Evolutionary conservation across 2,113 vertebrate species (phyloP), one percentile per base, ranked within the genome.

Genomic region (Muntiacus muntjak): DNA sequence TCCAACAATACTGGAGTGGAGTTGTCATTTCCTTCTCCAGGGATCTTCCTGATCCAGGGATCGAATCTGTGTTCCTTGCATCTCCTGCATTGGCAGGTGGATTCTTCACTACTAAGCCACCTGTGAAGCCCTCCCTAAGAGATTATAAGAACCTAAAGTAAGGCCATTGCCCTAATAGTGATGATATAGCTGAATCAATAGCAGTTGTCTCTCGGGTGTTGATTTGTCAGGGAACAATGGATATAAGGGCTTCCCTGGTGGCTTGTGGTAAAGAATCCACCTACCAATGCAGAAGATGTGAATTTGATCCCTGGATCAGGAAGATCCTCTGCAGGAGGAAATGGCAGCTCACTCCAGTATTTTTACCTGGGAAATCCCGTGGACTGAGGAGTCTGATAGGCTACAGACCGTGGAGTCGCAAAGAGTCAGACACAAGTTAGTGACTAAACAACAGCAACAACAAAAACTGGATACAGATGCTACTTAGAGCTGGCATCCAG

Each of bases 331-430:
- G 23, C 21, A 26, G 40, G 21, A 76, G 36, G 12, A 76, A 76
- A 26, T 43, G 40, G 21, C 71, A 43, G 40, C 23, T 76, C 71
- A 76, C 40, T 76, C 36, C 40, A 43, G 6, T 43, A 74, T 43
- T 74, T 43, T 74, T 43, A 21, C 36, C 71, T 43, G 40, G 23
- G 23, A 76, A 76, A 76, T 43, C 71, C 71, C 3, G 3, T 76
- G 40, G 71, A 76, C 0, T 0, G 71, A 43, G 71, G 23, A 76
- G 71, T 6, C 36, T 76, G 40, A 26, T 0, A 4, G 23, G 12
- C 40, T 76, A 76, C 12, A 43, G 71, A 43, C 36, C 23, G 7
- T 26, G 6, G 71, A 43, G 36, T 76, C 0, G 0, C 71, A 76
- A 76, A 7, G 12, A 43, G 36, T 43, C 12, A 76, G 36, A 76